Conservation (phyloP, 2,113 vertebrate genomes). For the Otocyon megalotis region DNA sequence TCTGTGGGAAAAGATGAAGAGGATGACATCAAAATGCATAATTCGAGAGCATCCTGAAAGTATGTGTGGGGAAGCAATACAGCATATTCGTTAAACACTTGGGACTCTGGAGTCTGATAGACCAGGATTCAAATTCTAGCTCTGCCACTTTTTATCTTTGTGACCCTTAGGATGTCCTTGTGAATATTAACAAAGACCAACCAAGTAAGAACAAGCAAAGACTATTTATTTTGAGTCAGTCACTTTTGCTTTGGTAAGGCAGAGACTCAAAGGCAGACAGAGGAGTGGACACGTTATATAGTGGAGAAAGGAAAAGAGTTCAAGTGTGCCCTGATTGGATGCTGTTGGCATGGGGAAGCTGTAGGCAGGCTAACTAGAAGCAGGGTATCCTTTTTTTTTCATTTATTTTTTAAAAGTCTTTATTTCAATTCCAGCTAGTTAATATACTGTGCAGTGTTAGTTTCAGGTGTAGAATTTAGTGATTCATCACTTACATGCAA, state of each 20-base stretch:
- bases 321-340: neutral
- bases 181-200: neutral
- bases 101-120: neutral
- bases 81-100: neutral
- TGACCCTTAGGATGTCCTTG: neutral
- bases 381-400: neutral
- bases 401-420: neutral
- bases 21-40: neutral
- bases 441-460: neutral
- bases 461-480: neutral
- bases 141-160: neutral
- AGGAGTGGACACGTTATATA: neutral
- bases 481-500: neutral
- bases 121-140: neutral
- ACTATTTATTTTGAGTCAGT: neutral
- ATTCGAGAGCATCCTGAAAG: neutral
- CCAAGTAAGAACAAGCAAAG: neutral
- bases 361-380: neutral
- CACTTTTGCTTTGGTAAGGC: neutral
- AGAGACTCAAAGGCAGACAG: conserved; percentile 17
- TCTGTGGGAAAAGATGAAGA: neutral
- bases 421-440: neutral
- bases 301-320: neutral
- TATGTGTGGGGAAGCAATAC: neutral
- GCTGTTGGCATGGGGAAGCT: neutral